Base-by-base conservation (phyloP, 2,888 invertebrate genomes). In the Aphodius granarius region DNA sequence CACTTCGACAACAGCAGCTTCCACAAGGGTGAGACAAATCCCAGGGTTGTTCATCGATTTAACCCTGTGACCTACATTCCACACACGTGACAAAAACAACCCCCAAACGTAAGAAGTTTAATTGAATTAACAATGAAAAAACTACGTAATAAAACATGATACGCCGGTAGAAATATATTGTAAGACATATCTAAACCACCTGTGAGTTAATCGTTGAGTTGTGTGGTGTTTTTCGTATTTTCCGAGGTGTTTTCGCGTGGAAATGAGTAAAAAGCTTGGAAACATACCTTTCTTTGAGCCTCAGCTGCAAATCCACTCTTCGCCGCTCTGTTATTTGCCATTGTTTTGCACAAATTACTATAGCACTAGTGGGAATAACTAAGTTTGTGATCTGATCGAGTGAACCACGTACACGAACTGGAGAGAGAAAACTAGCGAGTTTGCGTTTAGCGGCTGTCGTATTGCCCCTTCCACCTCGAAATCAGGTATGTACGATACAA, bases 231-330 rank as follows among this genome's bases (percentile, higher is more conserved):
- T 68, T 6, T 13, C 5, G 0, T 0, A 20, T 68, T 68, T 19
- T 5, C n/a, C n/a, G 16, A 68, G 68, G n/a, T 16, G 9, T 65
- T 65, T 15, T 65, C 65, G 16, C 16, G n/a, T 20, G 21, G n/a
- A 62, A 63, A 21, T 43, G 62, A 64, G 62, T 20, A n/a, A 66
- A 63, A 66, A 74, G 18, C 23, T 17, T 5, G 9, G 19, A 62
- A 66, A 84, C 91, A 91, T 88, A 97, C 97, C 93, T 97, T 97
- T 86, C 95, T 92, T 89, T 97, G 97, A 73, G 97, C 96, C 88
- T 97, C 97, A 76, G 97, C 97, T 83, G 97, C 97, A 90, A 97
- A 96, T 92, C 97, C 97, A 85, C 95, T 95, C 88, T 96, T 96
- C 77, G 95, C 90, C 82, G 96, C 96, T 87, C 96, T 90, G 90